A percentile compares a stretch with the other conserved stretches of the same genome.
These are phyloP conservation scores for Caenorhabditis japonica DNA, from an alignment of 2,888 invertebrate genomes.

Conservation along the genomic window DNA sequence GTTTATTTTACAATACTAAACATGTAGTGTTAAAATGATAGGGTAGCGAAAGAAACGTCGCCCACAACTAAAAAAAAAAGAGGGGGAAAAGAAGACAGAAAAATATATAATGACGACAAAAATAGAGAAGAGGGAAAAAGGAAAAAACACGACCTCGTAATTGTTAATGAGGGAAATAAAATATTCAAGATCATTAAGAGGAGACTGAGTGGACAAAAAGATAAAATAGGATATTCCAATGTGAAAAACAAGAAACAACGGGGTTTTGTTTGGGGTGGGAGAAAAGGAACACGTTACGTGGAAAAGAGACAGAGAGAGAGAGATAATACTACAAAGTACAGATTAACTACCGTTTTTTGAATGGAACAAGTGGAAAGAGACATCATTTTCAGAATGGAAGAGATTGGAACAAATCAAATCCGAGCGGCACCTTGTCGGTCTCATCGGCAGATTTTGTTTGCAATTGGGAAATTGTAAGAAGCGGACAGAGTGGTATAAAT, in stretches of 20 bases:
- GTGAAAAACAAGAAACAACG: conserved; percentile 36
- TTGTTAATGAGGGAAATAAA: conserved; percentile 50
- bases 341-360: conserved; percentile 9
- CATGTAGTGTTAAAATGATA: conserved; percentile 22
- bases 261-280: not conserved
- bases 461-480: conserved; percentile 2
- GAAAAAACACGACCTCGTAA: conserved; percentile 52
- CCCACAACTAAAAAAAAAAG: too few species aligned
- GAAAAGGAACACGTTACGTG: conserved; percentile 1
- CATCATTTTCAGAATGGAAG: not conserved
- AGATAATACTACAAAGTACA: conserved; percentile 19
- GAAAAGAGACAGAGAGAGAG: not conserved
- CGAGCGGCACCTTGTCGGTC: not conserved
- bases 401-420: not conserved
- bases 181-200: conserved; percentile 45
- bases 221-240: conserved; percentile 41
- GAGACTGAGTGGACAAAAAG: conserved; percentile 52
- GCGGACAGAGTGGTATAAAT: conserved; percentile 46
- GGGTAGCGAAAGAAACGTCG: too few species aligned
- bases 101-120: not conserved
- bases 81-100: conserved; percentile 2
- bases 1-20: conserved; percentile 48
- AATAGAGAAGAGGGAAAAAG: conserved; percentile 2
- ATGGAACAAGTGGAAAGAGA: not conserved
- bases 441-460: not conserved